Percentiles rank a stretch among this genome's conserved stretches.
phyloP scores from a whole-genome alignment of 2,888 invertebrate genomes.

The Noctua janthina region DNA sequence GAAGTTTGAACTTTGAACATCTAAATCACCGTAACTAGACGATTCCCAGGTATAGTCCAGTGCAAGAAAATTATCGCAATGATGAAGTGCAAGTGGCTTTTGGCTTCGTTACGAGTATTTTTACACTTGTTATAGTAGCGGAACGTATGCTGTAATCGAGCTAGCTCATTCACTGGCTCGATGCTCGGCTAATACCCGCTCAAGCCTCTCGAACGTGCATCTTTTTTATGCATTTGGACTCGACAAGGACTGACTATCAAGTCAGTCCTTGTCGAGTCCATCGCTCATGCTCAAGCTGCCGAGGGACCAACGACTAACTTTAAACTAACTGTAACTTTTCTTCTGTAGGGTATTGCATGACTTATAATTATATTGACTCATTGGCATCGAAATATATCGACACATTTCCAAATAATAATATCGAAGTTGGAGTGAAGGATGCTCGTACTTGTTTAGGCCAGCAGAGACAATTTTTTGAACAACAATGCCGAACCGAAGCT shows the following conservation, averaged over 20 bases:
- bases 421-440: neutral
- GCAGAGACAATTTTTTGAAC: neutral
- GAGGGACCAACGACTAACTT: conserved; percentile 1
- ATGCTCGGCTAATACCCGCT: conserved; percentile 7
- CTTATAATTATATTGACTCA: neutral
- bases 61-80: neutral
- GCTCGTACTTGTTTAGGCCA: neutral
- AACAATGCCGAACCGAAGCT: neutral
- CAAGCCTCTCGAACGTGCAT: conserved; percentile 5
- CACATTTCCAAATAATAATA: conserved; percentile 1
- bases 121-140: neutral
- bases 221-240: conserved; percentile 40
- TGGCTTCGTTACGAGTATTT: neutral
- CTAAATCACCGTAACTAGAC: neutral
- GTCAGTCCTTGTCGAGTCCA: conserved; percentile 38
- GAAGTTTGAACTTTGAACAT: too few species aligned
- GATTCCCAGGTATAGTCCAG: too few species aligned
- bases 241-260: too few species aligned
- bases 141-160: neutral
- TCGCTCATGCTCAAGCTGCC: conserved; percentile 22
- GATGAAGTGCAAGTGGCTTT: neutral
- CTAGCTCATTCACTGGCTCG: neutral
- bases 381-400: neutral
- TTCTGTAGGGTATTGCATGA: neutral
- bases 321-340: conserved; percentile 30